Base-by-base conservation (phyloP, 2,888 invertebrate genomes). In the Creontiades dilutus region DNA sequence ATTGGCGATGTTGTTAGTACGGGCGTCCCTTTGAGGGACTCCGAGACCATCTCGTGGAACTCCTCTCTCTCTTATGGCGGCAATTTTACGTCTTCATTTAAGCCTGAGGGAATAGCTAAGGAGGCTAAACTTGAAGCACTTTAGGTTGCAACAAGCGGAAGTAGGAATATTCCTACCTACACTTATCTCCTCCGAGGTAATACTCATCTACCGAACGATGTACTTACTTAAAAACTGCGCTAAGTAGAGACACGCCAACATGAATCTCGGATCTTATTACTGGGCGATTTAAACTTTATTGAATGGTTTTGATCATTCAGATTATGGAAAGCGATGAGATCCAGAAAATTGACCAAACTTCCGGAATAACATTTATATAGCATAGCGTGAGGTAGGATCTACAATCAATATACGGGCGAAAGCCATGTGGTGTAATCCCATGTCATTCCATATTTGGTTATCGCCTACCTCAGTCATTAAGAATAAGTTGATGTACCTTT, bases 1-100 rank as follows among this genome's bases (percentile, higher is more conserved):
- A 68, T 68, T 68, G 68, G 68, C 23, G 68, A 68, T 23, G 68
- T 68, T 68, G 68, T 68, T 68, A 68, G 68, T 68, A 13, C 68
- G 27, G 19, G 68, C 61, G 27, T 12, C 68, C 68, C 68, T 68
- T 68, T 68, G 68, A 68, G 68, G 12, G 19, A 5, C 23, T 12
- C 19, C 23, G 68, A 68, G 68, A 68, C 68, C 23, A 68, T 68
- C 68, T 23, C 68, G 23, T n/a, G n/a, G 19, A 61, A 68, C 68
- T 68, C 68, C 68, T 68, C 23, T n/a, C 23, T n/a, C 61, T 68
- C 68, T 68, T 68, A 68, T 23, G 68, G 13, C 68, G 68, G 23
- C 23, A 68, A 68, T 68, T 68, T 68, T 19, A 68, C 68, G 68
- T 23, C 68, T 68, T 68, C 68, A 68, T 68, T 68, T 68, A 11